Percentiles rank a stretch among this genome's conserved stretches.
These are phyloP conservation scores for Brachionus calyciflorus DNA, from an alignment of 1,140 invertebrate genomes.

Conservation along the genomic window DNA sequence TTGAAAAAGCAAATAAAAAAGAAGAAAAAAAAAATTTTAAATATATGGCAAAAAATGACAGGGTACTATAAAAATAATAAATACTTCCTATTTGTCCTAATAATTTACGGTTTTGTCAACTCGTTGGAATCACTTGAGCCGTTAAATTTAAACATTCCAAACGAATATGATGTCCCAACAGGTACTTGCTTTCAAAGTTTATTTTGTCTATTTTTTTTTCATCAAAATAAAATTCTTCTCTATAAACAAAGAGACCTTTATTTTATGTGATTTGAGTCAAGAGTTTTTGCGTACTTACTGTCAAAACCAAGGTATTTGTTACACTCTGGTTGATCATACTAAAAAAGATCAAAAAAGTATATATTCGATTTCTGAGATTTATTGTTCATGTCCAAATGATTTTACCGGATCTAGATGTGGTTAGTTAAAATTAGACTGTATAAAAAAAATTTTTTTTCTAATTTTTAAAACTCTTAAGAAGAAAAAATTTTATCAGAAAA, in stretches of 20 bases:
- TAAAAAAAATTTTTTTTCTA: neutral
- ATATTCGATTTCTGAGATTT: slow-evolving; percentile 28
- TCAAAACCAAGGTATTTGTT: slow-evolving; percentile 35
- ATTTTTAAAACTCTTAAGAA: neutral
- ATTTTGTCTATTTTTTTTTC: neutral
- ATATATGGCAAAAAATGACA: too few species aligned
- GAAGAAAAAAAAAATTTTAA: neutral
- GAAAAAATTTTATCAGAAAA: neutral
- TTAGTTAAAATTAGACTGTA: neutral
- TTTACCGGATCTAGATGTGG: slow-evolving; percentile 27
- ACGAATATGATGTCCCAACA: slow-evolving; percentile 13
- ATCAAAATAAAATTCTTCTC: neutral
- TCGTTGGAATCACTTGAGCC: neutral
- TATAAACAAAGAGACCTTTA: slow-evolving; percentile 20
- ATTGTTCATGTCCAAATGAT: slow-evolving; percentile 38
- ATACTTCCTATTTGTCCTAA: neutral
- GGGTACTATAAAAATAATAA: neutral
- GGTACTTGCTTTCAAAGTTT: neutral
- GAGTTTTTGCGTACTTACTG: slow-evolving; percentile 18
- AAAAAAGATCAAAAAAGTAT: slow-evolving; percentile 1
- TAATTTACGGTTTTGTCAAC: neutral
- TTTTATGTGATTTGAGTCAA: slow-evolving; percentile 42
- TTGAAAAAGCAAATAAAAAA: slow-evolving; percentile 9
- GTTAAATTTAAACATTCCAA: neutral
- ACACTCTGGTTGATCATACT: slow-evolving; percentile 7